Evolutionary conservation across 2,113 vertebrate genomes (phyloP).

Genomic region (Excalfactoria chinensis): DNA sequence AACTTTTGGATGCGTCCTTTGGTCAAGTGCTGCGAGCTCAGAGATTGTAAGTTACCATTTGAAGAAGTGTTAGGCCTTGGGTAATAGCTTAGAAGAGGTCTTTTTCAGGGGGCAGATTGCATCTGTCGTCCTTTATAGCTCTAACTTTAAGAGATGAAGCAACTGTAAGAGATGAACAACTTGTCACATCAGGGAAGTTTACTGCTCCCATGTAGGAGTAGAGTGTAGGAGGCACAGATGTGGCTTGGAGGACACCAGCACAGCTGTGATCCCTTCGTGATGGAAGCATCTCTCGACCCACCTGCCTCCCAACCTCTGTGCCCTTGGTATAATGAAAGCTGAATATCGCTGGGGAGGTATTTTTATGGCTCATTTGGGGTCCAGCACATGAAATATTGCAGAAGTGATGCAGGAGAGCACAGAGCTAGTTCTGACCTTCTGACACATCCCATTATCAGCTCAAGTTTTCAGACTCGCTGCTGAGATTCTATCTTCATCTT

Average conservation of each 20-base stretch:
- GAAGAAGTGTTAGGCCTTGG: neutral
- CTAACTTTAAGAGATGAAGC: neutral
- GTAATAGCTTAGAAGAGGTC: neutral
- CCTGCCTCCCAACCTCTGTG: rapidly evolving
- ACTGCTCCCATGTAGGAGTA: neutral
- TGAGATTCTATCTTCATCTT: neutral
- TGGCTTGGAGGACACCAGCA: neutral
- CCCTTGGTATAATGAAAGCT: neutral
- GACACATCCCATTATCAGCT: neutral
- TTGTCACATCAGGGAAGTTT: neutral
- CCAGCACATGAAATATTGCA: neutral
- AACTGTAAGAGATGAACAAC: neutral
- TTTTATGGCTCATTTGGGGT: neutral
- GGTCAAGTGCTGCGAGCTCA: neutral
- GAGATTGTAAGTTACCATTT: constrained; percentile 16
- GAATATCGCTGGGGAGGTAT: neutral
- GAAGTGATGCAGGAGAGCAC: neutral
- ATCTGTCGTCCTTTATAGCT: neutral
- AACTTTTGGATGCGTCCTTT: neutral
- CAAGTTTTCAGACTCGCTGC: neutral
- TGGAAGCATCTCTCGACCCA: neutral
- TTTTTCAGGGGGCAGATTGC: neutral
- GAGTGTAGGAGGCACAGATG: neutral
- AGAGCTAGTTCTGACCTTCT: neutral
- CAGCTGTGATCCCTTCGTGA: neutral